Base-by-base conservation (phyloP, 2,113 vertebrate genomes). In the Charina bottae region DNA sequence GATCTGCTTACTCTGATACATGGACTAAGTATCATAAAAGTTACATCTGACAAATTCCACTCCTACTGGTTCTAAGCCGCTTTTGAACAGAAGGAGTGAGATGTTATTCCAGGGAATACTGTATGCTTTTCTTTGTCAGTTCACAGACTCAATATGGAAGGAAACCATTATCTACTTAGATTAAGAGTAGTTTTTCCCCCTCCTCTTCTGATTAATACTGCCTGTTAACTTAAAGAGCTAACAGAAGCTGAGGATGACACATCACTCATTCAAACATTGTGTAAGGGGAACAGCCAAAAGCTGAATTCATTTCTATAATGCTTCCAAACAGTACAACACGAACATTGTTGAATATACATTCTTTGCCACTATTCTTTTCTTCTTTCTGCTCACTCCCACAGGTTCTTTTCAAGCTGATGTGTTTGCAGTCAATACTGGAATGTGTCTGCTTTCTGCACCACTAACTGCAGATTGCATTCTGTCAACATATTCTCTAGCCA, bases 181-280 rank as follows among this genome's bases (percentile, higher is more conserved):
- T 56, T 53, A 95, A 93, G 92, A 94, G 89, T 86, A 58, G 89
- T 78, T 28, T 84, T 17, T 42, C 17, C 19, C 72, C 33, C 9
- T 78, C 33, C 89, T 95, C 91, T 84, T 93, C 42, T 96, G 92
- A 96, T 94, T 95, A 94, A 88, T 95, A 68, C 64, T 93, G 95
- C 89, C 59, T 90, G 62, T 93, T 90, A 95, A 60, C 88, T 94
- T 90, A 96, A 96, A 94, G 89, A 96, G 42, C 56, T 84, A 46
- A 93, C 95, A 94, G 93, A 95, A 95, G 92, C 93, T 91, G 93
- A 97, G 95, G 96, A 92, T 93, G 93, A 96, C 95, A 92, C 60
- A 94, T 93, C 94, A 95, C 72, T 95, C n/a, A 94, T 95, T 95
- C 94, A 89, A 93, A 88, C 94, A 94, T 95, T 94, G 90, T 95